A percentile compares a stretch with the other conserved stretches of the same genome.
phyloP scores from a whole-genome alignment of 2,113 vertebrate species.

The Sisor rabdophorus region DNA sequence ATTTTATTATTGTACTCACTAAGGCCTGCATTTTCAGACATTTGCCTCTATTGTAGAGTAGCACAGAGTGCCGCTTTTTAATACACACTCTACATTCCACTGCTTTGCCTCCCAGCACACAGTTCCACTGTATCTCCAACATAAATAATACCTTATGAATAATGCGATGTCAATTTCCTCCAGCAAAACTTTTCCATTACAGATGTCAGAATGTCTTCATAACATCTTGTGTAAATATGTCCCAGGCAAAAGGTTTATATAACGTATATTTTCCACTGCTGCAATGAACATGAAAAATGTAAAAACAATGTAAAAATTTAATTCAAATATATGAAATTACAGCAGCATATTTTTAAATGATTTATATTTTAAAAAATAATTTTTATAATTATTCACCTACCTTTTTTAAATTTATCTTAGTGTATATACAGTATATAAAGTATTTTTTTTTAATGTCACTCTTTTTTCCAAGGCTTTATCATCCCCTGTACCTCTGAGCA shows the following conservation, averaged over 20 bases:
- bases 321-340: no score
- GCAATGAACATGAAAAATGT: no score
- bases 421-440: no score
- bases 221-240: neutral
- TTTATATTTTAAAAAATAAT: no score
- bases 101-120: conserved; percentile 10
- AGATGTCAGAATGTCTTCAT: neutral
- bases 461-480: neutral
- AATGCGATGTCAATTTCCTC: neutral
- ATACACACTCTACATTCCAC: conserved; percentile 1
- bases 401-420: neutral
- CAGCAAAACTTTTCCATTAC: neutral
- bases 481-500: neutral
- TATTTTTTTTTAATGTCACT: no score
- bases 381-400: neutral
- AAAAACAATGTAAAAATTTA: no score
- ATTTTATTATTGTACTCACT: conserved; percentile 21
- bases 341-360: no score
- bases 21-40: conserved; percentile 13
- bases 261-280: no score
- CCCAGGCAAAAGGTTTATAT: neutral
- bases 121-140: neutral
- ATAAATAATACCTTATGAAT: neutral
- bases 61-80: conserved; percentile 11
- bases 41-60: conserved; percentile 7